A percentile compares a stretch with the other conserved stretches of the same genome.
Conservation (phyloP, 2,113 vertebrate genomes). For the Petrocephalus microphthalmus region DNA sequence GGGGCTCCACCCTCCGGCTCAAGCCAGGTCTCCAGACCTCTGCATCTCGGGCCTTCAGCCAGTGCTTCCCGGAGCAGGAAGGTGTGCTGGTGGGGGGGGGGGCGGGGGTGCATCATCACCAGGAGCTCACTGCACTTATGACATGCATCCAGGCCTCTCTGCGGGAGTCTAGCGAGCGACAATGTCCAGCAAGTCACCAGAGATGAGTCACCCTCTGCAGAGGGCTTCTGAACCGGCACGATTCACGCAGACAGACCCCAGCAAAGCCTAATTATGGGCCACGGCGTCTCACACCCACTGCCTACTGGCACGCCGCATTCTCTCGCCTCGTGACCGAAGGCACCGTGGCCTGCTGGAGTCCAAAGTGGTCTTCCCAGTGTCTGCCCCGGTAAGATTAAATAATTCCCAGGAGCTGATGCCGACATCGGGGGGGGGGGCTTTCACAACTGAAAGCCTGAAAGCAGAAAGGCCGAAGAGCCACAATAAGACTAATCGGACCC, state of each 20-base stretch:
- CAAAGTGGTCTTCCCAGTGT: neutral
- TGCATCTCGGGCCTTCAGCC: neutral
- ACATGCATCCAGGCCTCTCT: neutral
- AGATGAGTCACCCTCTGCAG: neutral
- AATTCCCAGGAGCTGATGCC: neutral
- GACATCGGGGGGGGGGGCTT: neutral
- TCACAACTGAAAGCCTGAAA: neutral
- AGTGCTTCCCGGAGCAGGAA: neutral
- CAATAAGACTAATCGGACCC: neutral
- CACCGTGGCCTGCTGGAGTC: neutral
- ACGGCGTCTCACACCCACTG: neutral
- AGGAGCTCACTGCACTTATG: neutral
- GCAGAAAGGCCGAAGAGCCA: neutral
- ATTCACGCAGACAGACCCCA: neutral
- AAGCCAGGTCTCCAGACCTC: neutral
- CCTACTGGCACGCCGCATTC: no score
- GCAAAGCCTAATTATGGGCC: neutral
- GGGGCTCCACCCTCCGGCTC: neutral
- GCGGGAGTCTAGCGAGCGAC: neutral
- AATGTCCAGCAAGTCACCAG: neutral
- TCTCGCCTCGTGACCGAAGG: neutral
- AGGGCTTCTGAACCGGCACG: neutral
- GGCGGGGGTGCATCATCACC: neutral
- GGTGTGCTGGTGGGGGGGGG: neutral
- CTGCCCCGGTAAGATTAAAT: neutral